A percentile compares a stretch with the other conserved stretches of the same genome.
These are phyloP conservation scores for Reinhardtius hippoglossoides DNA, from an alignment of 2,113 vertebrate species.

Conservation along the genomic window DNA sequence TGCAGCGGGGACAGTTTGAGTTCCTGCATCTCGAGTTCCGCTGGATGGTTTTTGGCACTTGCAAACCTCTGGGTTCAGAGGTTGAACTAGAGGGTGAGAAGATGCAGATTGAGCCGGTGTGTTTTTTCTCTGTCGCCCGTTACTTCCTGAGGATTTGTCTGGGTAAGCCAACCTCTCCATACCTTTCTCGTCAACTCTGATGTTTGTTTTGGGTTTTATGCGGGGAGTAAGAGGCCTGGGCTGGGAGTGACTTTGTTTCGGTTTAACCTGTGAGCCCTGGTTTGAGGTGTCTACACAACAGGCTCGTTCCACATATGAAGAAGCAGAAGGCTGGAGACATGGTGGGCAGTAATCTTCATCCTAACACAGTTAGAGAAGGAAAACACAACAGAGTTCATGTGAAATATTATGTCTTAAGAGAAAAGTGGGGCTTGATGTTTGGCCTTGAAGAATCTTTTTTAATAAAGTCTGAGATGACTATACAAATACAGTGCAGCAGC, in stretches of 20 bases:
- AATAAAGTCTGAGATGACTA: too few relatives aligned
- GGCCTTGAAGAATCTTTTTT: background rate
- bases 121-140: background rate
- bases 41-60: conserved; percentile 25
- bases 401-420: background rate
- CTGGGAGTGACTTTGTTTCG: conserved; percentile 2
- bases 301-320: background rate
- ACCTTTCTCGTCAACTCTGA: background rate
- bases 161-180: background rate
- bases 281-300: background rate
- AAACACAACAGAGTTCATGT: conserved; percentile 2
- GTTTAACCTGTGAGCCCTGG: background rate
- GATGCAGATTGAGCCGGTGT: conserved; percentile 26
- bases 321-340: background rate
- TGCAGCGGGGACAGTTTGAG: conserved; percentile 76
- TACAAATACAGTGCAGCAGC: too few relatives aligned
- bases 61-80: conserved; percentile 17
- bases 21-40: conserved; percentile 68
- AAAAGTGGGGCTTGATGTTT: background rate
- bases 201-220: background rate
- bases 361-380: conserved; percentile 32
- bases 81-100: conserved; percentile 16
- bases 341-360: conserved; percentile 35
- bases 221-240: background rate
- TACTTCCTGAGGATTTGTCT: background rate